Evolutionary conservation across 2,797 vertebrate genomes (phyloP), one percentile per base, ranked within the genome.

Genomic region (Spheniscus humboldti): DNA sequence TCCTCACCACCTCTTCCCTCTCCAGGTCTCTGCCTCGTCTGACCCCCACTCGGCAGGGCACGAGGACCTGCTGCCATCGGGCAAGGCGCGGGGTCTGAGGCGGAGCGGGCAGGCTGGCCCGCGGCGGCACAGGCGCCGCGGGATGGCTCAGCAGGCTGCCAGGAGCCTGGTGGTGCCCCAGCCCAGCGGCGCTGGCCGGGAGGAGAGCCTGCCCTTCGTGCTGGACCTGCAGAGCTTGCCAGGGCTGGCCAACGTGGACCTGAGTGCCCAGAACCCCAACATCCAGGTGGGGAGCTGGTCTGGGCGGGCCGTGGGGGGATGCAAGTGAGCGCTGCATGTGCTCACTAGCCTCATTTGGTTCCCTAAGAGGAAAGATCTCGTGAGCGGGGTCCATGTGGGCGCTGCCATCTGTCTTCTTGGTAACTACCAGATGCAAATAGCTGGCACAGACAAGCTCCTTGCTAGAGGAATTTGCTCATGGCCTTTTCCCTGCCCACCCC

Each of bases 161-260:
- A 97, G 97, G 17, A 96, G 96, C n/a, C 98, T 97, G 0, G 94
- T 93, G 0, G 39, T 83, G 48, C 91, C 83, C 41, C 97, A 98
- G 48, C 98, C 97, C 4, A 18, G 97, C 53, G 0, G 90, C 92
- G 10, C 98, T 88, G 0, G 97, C 86, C 77, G 4, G 37, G 98
- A 98, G 74, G 98, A 99, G 85, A 98, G 94, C 59, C 97, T 98
- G n/a, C 98, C 99, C 18, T 99, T 99, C 63, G 92, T 99, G 94
- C 96, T 99, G 96, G 99, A 99, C 87, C 97, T 99, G 79, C 99
- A 99, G 97, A 99, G 98, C 95, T 98, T 99, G 52, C 99, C 98
- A 0, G 98, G 98, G 67, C 97, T 99, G 90, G 98, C 98, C 80
- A 98, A 98, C 7, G 98, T 98, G 55, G 98, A 99, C 86, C 97